These are phyloP conservation scores for Tachyglossus aculeatus DNA, from an alignment of 2,797 vertebrate genomes.

Conservation along the genomic window DNA sequence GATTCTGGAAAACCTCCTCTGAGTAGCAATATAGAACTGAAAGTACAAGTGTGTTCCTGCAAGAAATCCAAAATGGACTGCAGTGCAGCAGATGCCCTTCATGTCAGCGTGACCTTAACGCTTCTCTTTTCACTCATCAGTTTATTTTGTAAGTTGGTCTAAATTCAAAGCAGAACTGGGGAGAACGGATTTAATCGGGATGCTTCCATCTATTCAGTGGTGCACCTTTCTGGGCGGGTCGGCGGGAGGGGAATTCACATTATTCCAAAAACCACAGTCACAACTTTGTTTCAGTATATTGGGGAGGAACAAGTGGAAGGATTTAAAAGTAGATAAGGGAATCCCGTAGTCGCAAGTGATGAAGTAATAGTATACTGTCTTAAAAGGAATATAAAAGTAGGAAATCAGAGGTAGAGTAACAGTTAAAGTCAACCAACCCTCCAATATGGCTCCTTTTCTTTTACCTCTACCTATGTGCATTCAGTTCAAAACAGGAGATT, in stretches of 20 bases:
- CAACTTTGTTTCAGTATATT: neutral
- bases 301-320: neutral
- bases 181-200: neutral
- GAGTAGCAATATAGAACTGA: conserved; percentile 92
- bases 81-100: conserved; percentile 80
- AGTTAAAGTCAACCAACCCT: conserved; percentile 31
- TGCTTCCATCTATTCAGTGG: rapidly evolving
- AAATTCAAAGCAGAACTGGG: neutral
- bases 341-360: conserved; percentile 15
- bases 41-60: conserved; percentile 95
- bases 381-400: conserved; percentile 42
- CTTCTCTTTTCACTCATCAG: conserved; percentile 78
- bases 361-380: conserved; percentile 25
- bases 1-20: conserved; percentile 92
- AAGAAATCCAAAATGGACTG: conserved; percentile 96
- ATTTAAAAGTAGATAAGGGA: neutral
- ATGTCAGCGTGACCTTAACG: conserved; percentile 65
- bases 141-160: conserved; percentile 82
- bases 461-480: conserved; percentile 59
- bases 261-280: too few relatives aligned
- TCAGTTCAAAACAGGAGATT: conserved; percentile 56
- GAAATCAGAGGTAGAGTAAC: conserved; percentile 28
- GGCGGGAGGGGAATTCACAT: too few relatives aligned
- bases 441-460: conserved; percentile 41
- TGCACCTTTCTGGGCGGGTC: neutral